Conservation (phyloP, 2,797 vertebrate genomes). For the Sparus aurata region DNA sequence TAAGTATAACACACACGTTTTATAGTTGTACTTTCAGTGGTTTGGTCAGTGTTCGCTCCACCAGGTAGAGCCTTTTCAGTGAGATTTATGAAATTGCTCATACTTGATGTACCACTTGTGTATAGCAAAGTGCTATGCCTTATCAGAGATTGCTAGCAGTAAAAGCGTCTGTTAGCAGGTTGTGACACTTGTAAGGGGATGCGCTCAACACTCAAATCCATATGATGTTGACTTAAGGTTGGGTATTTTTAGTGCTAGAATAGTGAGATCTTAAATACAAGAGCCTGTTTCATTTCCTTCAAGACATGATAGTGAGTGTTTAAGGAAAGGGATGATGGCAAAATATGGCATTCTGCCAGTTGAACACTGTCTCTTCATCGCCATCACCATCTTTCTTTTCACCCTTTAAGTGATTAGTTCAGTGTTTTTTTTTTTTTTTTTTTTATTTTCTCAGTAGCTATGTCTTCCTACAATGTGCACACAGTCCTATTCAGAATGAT, state of each 20-base stretch:
- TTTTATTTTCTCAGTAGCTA: background rate
- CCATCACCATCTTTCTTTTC: background rate
- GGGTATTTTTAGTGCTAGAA: conserved; percentile 1
- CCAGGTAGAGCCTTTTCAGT: background rate
- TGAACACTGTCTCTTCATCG: conserved; percentile 29
- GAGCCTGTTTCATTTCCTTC: background rate
- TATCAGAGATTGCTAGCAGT: background rate
- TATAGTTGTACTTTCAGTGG: background rate
- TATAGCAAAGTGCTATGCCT: background rate
- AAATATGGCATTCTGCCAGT: conserved; percentile 17
- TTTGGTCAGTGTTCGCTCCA: background rate
- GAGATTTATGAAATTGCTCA: background rate
- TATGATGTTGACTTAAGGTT: background rate
- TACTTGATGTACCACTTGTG: background rate
- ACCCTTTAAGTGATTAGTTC: conserved; percentile 10
- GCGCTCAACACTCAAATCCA: background rate
- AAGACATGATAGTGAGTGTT: conserved; percentile 6
- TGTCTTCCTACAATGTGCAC: conserved; percentile 22
- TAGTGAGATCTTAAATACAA: conserved; percentile 5
- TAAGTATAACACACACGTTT: conserved; percentile 87
- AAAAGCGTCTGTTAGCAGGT: background rate
- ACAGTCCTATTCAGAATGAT: conserved; percentile 35
- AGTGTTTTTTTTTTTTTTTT: background rate
- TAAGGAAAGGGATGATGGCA: background rate
- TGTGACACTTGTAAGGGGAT: background rate